Conservation (phyloP, 1,140 invertebrate species). For the Leptestheria dahalacensis region DNA sequence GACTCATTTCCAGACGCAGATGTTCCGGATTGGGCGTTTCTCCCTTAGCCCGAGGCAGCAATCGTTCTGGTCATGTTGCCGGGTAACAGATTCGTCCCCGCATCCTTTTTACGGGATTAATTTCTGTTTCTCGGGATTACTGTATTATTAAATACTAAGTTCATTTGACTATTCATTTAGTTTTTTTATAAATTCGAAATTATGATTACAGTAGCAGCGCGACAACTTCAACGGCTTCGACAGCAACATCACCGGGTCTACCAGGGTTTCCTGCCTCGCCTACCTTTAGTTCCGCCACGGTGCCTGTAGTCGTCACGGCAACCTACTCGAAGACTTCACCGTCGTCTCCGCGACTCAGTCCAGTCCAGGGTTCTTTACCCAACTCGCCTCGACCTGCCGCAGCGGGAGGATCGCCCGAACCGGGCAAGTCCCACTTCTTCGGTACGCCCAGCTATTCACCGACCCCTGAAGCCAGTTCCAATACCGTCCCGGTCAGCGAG, state of each 20-base stretch:
- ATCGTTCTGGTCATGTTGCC: neutral
- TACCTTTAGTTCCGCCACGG: neutral
- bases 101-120: no score
- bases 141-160: no score
- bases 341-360: conserved; percentile 9
- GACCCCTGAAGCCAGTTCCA: neutral
- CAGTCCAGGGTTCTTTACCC: conserved; percentile 12
- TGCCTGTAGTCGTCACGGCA: neutral
- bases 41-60: neutral
- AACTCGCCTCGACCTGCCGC: conserved; percentile 5
- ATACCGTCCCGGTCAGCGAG: neutral
- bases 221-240: neutral
- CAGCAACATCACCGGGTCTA: neutral
- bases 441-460: neutral
- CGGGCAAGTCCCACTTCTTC: neutral
- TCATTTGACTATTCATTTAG: no score
- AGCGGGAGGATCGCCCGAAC: conserved; percentile 1
- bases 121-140: no score
- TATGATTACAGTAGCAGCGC: neutral
- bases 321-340: neutral
- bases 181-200: no score
- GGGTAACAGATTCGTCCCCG: neutral
- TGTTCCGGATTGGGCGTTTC: conserved; percentile 1
- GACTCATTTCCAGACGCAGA: conserved; percentile 3
- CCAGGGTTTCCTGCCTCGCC: neutral